Evolutionary conservation across 2,113 vertebrate genomes (phyloP).

Genomic region (Nothoprocta perdicaria): DNA sequence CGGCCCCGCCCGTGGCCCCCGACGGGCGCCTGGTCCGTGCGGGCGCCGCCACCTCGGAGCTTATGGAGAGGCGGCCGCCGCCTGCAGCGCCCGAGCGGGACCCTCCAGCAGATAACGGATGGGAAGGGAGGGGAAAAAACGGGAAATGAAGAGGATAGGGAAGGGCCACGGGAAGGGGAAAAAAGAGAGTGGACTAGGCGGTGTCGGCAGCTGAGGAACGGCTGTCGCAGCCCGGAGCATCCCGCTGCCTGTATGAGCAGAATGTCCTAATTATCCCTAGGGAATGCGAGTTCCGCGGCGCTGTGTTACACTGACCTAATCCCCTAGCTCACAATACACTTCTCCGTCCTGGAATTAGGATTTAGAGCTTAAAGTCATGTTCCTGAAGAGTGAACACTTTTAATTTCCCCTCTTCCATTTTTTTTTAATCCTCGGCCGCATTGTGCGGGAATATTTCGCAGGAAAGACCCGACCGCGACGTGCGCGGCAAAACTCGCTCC

Average conservation of each 20-base stretch:
- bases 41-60: fast-evolving
- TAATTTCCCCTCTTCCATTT: conserved; percentile 44
- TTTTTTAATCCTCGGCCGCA: conserved; percentile 53
- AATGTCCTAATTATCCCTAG: conserved; percentile 56
- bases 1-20: conserved; percentile 22
- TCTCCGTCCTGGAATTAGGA: conserved; percentile 19
- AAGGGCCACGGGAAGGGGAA: neutral
- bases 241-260: neutral
- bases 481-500: neutral
- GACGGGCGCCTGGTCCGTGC: neutral
- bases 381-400: conserved; percentile 53
- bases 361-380: conserved; percentile 62
- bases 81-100: no score
- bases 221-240: neutral
- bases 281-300: conserved; percentile 30
- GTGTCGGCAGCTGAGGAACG: neutral
- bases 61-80: neutral
- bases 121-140: neutral
- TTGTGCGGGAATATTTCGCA: conserved; percentile 35
- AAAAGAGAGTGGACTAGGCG: neutral
- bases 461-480: neutral
- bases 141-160: neutral
- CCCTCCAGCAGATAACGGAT: neutral
- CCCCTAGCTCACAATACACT: conserved; percentile 63
- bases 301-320: conserved; percentile 61